Evolutionary conservation across 2,888 invertebrate species (phyloP).

Genomic region (Morpho achilles): DNA sequence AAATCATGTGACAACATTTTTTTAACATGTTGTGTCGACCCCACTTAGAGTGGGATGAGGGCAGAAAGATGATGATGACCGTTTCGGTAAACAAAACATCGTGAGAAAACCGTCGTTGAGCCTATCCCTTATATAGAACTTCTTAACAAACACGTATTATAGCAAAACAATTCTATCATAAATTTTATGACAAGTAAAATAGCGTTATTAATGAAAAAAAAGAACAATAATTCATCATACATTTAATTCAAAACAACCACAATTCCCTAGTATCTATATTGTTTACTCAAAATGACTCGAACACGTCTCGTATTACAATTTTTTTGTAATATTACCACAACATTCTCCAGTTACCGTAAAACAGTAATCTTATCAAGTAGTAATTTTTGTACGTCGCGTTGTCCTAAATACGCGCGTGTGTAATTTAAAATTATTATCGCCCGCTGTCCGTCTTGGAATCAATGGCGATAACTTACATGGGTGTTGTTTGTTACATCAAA

Average conservation of each 20-base stretch:
- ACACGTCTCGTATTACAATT: background rate
- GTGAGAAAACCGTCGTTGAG: too few relatives aligned
- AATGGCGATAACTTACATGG: constrained; percentile 2
- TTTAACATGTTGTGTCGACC: too few relatives aligned
- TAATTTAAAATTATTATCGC: constrained; percentile 18
- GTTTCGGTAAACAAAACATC: too few relatives aligned
- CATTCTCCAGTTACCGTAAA: constrained; percentile 1
- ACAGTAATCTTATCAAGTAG: constrained; percentile 10
- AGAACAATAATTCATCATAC: background rate
- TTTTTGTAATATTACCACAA: background rate
- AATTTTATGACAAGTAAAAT: too few relatives aligned
- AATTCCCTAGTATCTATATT: too few relatives aligned
- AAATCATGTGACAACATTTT: too few relatives aligned
- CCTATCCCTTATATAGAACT: too few relatives aligned
- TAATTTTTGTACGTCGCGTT: constrained; percentile 2
- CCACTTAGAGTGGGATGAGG: too few relatives aligned
- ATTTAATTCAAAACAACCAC: too few relatives aligned
- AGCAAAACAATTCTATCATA: too few relatives aligned
- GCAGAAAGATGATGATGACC: too few relatives aligned
- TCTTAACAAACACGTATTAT: too few relatives aligned
- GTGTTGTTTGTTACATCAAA: constrained; percentile 4
- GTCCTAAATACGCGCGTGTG: constrained; percentile 6
- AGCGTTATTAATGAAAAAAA: background rate
- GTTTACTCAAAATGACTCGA: background rate
- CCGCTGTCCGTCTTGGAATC: constrained; percentile 5